Evolutionary conservation across 2,113 vertebrate genomes (phyloP), one percentile per base, ranked within the genome.

Genomic region (Heliornis fulica): DNA sequence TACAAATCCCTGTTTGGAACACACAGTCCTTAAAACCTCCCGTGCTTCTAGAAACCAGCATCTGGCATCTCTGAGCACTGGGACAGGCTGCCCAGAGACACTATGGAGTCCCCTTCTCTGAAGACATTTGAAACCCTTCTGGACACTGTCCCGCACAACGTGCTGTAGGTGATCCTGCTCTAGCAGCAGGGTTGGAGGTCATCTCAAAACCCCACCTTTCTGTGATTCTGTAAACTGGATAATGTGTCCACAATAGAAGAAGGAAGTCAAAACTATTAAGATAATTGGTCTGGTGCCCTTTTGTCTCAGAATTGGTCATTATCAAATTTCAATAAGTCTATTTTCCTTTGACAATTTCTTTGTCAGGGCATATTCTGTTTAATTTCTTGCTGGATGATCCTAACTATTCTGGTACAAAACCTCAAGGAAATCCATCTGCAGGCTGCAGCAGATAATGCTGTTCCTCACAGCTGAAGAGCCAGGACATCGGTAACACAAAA

Each of bases 191-290:
- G 26, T 28, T 51, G 25, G 26, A 51, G 50, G 50, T 28, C 25
- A 21, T 25, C 25, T 51, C 15, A 8, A 51, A 28, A 26, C 50
- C 25, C 26, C 25, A 51, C 50, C 13, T 2, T 28, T 51, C 50
- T 28, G 26, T 51, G 50, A 28, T 26, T 28, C 50, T 51, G 50
- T 26, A 14, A 51, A 51, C 4, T 32, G 17, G 15, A 22, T 75
- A 82, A 70, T n/a, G 10, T 1, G 0, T 54, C 48, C 19, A 36
- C 1, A 1, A 74, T 34, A 65, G 9, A 57, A 54, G 8, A 5
- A 51, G 40, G 63, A 63, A 65, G 86, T 63, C 2, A 10, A 36
- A 95, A 56, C 43, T 50, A 54, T 17, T 63, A 45, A 45, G 19
- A 53, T 26, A 80, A 41, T 57, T 70, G 9, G 3, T 76, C 31